Evolutionary conservation across 2,888 invertebrate genomes (phyloP).

Genomic region (Drosophila neonasuta): DNA sequence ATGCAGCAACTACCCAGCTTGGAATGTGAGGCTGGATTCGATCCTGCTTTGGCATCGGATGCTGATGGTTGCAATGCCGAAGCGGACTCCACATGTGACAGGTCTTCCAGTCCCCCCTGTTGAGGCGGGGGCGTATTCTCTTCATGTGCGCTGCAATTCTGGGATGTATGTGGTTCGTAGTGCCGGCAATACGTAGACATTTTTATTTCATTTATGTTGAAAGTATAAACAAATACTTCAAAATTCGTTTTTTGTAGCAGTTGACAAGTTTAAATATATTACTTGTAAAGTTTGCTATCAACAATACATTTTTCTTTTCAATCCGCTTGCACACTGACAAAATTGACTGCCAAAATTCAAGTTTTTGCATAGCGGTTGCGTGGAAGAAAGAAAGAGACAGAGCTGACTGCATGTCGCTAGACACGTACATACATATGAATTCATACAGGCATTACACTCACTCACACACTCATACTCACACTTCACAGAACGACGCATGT

Average conservation of each 20-base stretch:
- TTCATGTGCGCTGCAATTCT: not conserved
- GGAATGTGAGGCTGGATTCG: not conserved
- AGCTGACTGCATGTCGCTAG: no score
- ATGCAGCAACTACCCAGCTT: constrained; percentile 45
- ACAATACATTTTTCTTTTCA: no score
- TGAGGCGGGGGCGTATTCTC: not conserved
- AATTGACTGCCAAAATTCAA: no score
- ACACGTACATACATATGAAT: no score
- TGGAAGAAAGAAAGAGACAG: no score
- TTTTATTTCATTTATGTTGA: constrained; percentile 17
- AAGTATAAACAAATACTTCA: constrained; percentile 21
- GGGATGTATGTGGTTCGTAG: not conserved
- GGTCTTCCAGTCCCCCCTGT: not conserved
- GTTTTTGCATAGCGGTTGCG: no score
- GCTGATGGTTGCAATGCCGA: not conserved
- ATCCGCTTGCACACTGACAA: no score
- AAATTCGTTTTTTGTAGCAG: constrained; percentile 14
- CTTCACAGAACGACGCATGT: no score
- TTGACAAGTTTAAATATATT: not conserved
- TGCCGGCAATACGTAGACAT: constrained; percentile 7
- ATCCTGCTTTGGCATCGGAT: not conserved
- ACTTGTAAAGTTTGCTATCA: not conserved
- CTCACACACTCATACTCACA: no score
- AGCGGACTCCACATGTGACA: not conserved
- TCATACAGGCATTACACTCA: no score